These are phyloP conservation scores for Epinephelus lanceolatus DNA, from an alignment of 2,113 vertebrate genomes.

Conservation along the genomic window DNA sequence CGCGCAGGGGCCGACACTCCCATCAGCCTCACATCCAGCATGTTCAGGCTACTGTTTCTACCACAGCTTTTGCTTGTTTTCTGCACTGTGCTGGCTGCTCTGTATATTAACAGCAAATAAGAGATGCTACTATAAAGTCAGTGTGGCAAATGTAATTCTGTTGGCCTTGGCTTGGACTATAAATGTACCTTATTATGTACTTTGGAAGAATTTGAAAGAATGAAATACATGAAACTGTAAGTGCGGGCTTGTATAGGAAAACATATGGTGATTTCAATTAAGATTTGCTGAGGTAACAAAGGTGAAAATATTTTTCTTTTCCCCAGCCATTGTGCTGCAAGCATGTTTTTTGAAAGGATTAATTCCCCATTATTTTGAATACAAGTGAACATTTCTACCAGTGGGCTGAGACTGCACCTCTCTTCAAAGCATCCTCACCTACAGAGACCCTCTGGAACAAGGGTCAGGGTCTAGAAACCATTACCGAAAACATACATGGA, in stretches of 20 bases:
- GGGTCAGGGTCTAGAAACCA: neutral
- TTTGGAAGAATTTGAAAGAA: too few relatives aligned
- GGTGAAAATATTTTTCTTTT: too few relatives aligned
- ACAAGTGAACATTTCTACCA: neutral
- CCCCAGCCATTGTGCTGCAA: neutral
- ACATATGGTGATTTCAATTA: neutral
- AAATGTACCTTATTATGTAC: neutral
- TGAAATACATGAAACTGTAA: neutral
- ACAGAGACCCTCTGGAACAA: too few relatives aligned
- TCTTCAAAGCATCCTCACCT: neutral
- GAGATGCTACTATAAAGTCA: neutral
- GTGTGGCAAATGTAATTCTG: neutral
- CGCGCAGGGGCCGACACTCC: neutral
- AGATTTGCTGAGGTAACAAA: neutral
- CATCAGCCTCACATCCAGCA: constrained; percentile 23
- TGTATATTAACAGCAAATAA: neutral
- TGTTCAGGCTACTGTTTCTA: constrained; percentile 9
- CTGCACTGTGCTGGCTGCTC: neutral
- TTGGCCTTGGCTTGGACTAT: neutral
- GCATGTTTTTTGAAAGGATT: neutral
- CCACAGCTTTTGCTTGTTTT: neutral
- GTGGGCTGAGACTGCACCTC: neutral
- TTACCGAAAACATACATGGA: neutral
- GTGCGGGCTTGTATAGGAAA: neutral
- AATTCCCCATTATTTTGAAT: neutral